phyloP scores from a whole-genome alignment of 2,797 vertebrate species.

The Podarcis lilfordi region DNA sequence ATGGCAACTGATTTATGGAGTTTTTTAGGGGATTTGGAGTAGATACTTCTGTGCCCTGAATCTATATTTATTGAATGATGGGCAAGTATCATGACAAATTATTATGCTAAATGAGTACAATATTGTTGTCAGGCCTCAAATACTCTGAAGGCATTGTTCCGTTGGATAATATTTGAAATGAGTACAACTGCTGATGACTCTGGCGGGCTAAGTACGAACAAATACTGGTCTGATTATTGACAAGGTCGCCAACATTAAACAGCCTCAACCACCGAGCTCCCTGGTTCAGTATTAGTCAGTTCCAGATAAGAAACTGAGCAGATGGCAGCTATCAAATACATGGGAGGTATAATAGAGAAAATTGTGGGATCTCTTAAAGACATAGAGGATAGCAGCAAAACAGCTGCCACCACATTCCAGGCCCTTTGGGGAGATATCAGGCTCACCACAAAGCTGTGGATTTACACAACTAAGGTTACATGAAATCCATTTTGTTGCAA shows the following conservation, averaged over 20 bases:
- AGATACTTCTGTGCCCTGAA: not conserved
- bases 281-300: not conserved
- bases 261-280: not conserved
- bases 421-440: slow-evolving; percentile 36
- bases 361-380: slow-evolving; percentile 25
- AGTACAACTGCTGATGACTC: not conserved
- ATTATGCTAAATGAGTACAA: not conserved
- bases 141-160: not conserved
- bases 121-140: not conserved
- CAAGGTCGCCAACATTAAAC: not conserved
- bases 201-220: not conserved
- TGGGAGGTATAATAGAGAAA: slow-evolving; percentile 33
- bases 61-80: not conserved
- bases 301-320: slow-evolving; percentile 16
- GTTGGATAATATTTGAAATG: not conserved
- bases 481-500: slow-evolving; percentile 39
- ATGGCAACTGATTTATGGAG: not conserved
- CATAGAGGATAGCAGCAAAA: slow-evolving; percentile 24
- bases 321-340: slow-evolving; percentile 30
- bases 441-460: slow-evolving; percentile 22
- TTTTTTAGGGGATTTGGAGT: not conserved
- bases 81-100: not conserved
- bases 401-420: slow-evolving; percentile 38
- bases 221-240: not conserved
- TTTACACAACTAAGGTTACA: slow-evolving; percentile 43